Conservation (phyloP, 2,113 vertebrate genomes). For the Mus pahari region DNA sequence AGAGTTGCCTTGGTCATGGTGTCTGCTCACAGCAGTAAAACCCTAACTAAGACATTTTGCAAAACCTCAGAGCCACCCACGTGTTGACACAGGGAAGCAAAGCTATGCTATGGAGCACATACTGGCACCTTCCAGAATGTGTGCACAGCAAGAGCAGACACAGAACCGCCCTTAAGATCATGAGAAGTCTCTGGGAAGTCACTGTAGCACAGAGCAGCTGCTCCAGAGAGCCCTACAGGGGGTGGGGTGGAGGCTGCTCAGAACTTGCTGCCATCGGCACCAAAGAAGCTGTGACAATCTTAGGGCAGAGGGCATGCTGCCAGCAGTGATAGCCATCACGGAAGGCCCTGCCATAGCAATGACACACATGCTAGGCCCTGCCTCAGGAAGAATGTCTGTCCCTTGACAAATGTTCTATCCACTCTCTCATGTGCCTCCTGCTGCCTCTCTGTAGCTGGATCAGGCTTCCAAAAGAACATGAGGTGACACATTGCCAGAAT, state of each 20-base stretch:
- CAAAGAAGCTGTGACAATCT: too few species aligned
- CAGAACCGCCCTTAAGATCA: fast-evolving
- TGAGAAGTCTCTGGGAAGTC: not conserved
- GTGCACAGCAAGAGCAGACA: not conserved
- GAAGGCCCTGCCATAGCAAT: not conserved
- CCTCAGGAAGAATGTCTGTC: not conserved
- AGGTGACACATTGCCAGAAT: fast-evolving
- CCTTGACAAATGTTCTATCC: fast-evolving
- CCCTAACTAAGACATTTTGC: too few species aligned
- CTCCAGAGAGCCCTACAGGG: not conserved
- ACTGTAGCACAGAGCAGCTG: too few species aligned
- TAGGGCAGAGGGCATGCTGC: too few species aligned
- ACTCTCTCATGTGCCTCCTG: not conserved
- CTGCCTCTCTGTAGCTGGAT: not conserved
- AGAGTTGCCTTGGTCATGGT: too few species aligned
- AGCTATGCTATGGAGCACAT: too few species aligned
- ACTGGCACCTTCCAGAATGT: not conserved
- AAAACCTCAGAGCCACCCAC: not conserved
- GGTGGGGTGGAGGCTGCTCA: fast-evolving
- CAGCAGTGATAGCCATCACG: fast-evolving
- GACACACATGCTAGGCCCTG: too few species aligned
- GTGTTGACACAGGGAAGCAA: too few species aligned
- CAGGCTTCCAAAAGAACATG: fast-evolving
- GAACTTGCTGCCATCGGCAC: not conserved
- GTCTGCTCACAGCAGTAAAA: too few species aligned